These are phyloP conservation scores for Oreochromis mossambicus DNA, from an alignment of 2,797 vertebrate species.

Conservation along the genomic window DNA sequence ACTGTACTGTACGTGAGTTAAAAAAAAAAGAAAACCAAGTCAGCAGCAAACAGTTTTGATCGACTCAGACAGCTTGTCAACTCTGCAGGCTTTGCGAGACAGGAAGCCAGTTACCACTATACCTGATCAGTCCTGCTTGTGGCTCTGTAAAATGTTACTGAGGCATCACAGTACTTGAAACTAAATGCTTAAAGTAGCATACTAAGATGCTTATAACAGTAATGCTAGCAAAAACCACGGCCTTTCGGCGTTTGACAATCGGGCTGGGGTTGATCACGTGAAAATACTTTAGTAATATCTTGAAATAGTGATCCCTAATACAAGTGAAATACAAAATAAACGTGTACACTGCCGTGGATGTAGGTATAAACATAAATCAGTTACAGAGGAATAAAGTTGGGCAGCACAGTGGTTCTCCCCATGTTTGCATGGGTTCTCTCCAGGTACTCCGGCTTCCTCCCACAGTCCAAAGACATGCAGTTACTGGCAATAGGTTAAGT, in stretches of 20 bases:
- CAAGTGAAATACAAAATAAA: neutral
- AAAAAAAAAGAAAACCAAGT: neutral
- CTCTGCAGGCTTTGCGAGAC: neutral
- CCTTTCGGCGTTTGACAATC: fast-evolving
- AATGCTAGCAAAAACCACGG: neutral
- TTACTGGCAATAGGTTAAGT: neutral
- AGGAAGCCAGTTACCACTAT: neutral
- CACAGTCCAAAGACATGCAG: neutral
- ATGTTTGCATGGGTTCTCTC: neutral
- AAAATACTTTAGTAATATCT: neutral
- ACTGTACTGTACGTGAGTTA: neutral
- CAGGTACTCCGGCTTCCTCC: neutral
- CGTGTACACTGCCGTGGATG: neutral
- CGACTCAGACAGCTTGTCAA: neutral
- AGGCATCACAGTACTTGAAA: fast-evolving
- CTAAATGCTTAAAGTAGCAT: neutral
- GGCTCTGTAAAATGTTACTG: neutral
- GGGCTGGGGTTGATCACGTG: neutral
- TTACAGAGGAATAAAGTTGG: neutral
- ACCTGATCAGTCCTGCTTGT: neutral
- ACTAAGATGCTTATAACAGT: fast-evolving
- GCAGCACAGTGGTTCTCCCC: neutral
- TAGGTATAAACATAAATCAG: neutral
- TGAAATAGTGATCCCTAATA: neutral
- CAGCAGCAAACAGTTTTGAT: neutral